These are phyloP conservation scores for Andrena chrysosceles DNA, from an alignment of 2,888 invertebrate genomes.

Conservation along the genomic window DNA sequence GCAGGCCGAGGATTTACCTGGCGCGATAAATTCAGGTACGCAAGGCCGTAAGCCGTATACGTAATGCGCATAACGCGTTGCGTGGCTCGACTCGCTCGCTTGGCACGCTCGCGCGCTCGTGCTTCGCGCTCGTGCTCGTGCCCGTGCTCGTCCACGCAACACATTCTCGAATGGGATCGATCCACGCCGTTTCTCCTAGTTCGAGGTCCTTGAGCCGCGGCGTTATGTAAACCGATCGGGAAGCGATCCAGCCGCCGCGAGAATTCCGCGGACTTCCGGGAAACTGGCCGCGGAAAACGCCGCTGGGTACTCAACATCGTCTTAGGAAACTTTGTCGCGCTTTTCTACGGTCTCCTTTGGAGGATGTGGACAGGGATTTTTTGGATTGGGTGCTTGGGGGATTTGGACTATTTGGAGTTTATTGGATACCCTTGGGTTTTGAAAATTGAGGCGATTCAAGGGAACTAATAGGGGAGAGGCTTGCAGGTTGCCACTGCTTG, in stretches of 20 bases:
- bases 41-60: constrained; percentile 73
- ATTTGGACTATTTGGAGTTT: background rate
- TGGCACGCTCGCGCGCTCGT: background rate
- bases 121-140: too few relatives aligned
- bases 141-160: constrained; percentile 13
- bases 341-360: background rate
- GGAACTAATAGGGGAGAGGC: too few relatives aligned
- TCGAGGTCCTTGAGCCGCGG: constrained; percentile 66
- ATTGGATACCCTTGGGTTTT: background rate
- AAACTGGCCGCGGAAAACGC: constrained; percentile 3
- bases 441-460: background rate
- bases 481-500: too few relatives aligned
- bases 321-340: background rate
- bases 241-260: constrained; percentile 54
- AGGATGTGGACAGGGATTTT: background rate
- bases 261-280: constrained; percentile 44
- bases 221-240: constrained; percentile 73
- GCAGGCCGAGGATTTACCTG: constrained; percentile 69
- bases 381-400: background rate
- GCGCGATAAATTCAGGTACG: constrained; percentile 79
- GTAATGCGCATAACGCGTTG: constrained; percentile 68
- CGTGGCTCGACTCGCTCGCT: constrained; percentile 41
- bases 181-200: constrained; percentile 29
- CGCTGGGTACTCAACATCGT: background rate
- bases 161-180: constrained; percentile 17